Evolutionary conservation across 1,140 invertebrate genomes (phyloP).

Genomic region (Anadara kagoshimensis): DNA sequence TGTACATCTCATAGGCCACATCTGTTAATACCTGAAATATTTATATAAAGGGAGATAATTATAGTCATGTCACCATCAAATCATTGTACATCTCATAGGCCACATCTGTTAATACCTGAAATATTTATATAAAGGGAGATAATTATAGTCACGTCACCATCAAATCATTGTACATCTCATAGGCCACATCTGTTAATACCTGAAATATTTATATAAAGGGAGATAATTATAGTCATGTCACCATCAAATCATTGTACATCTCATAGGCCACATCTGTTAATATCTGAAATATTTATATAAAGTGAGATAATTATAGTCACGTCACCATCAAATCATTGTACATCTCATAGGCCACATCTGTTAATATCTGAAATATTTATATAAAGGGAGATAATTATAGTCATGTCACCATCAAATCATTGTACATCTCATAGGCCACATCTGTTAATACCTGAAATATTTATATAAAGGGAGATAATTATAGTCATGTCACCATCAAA

Average conservation of each 20-base stretch:
- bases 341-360: neutral
- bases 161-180: neutral
- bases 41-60: too few species aligned
- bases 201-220: neutral
- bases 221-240: neutral
- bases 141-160: neutral
- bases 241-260: neutral
- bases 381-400: neutral
- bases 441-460: neutral
- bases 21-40: too few species aligned
- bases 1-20: too few species aligned
- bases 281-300: neutral
- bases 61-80: too few species aligned
- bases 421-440: neutral
- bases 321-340: neutral
- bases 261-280: neutral
- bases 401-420: neutral
- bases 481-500: neutral
- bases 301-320: neutral
- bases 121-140: neutral
- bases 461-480: neutral
- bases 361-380: neutral
- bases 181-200: neutral
- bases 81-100: too few species aligned
- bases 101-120: too few species aligned